Evolutionary conservation across 1,140 invertebrate species (phyloP), one percentile per base, ranked within the genome.

Genomic region (Drosophila teissieri): DNA sequence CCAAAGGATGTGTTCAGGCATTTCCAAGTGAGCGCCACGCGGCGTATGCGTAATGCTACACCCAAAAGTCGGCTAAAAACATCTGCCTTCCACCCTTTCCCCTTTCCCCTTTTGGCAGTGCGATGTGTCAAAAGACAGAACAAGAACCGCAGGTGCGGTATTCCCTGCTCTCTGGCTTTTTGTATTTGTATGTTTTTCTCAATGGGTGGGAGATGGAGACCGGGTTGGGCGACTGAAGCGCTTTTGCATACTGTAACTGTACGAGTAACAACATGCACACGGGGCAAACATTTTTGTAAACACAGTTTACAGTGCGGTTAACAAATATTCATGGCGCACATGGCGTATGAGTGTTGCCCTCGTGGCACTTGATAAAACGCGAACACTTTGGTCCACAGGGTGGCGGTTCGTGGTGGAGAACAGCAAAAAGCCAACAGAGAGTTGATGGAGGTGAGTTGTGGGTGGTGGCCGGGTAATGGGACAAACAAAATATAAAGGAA

Each of bases 291-390:
- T 76, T 77, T 77, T 77, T 77, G 73, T 76, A 76, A 77, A 76
- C 63, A 77, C 73, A 69, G 73, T 78, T 72, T 72, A 52, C 78
- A 80, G 64, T 65, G 61, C 64, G 75, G 80, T 74, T 83, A 83
- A 83, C 72, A 83, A 83, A 83, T 78, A 83, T 83, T 83, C 80
- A 79, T 84, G 80, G 77, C 67, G 60, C 68, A 78, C 77, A 78
- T 67, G 75, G 64, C 80, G 62, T 83, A 79, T 76, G 72, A 83
- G 80, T 83, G 74, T 67, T 84, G 80, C 78, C 72, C 68, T 61
- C 54, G 54, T 64, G 56, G 60, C 60, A 73, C 75, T 75, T 70
- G 75, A 82, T 82, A 82, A 82, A 82, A 78, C 80, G 79, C 70
- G 73, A 65, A 76, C 68, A 69, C 65, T 55, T 40, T 40, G 64